Percentiles rank a stretch among this genome's conserved stretches.
Conservation (phyloP, 1,140 invertebrate species). For the Trachymyrmex cornetzi region DNA sequence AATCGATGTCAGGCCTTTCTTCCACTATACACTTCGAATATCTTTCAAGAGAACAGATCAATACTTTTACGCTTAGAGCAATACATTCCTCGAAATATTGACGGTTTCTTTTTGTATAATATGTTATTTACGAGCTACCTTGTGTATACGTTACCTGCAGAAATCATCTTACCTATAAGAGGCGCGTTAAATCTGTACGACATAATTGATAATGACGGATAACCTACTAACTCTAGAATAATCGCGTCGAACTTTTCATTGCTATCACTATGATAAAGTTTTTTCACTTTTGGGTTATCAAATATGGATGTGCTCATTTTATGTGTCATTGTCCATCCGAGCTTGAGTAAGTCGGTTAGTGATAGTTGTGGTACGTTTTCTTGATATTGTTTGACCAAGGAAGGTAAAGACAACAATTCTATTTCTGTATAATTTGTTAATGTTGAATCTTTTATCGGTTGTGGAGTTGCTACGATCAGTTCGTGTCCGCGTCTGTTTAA, state of each 20-base stretch:
- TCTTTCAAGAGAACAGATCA: background rate
- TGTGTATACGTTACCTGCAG: background rate
- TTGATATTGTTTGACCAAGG: too few relatives aligned
- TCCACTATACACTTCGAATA: background rate
- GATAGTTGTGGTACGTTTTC: too few relatives aligned
- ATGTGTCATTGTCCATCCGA: background rate
- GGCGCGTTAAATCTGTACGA: conserved; percentile 41
- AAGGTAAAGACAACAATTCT: background rate
- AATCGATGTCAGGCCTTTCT: background rate
- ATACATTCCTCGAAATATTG: background rate
- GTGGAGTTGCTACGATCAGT: conserved; percentile 81
- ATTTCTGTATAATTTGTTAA: conserved; percentile 77
- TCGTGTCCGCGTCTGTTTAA: conserved; percentile 84
- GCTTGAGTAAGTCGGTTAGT: background rate
- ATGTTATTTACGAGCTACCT: background rate
- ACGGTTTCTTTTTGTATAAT: background rate
- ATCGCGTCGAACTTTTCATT: conserved; percentile 16
- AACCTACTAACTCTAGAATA: background rate
- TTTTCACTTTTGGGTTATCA: background rate
- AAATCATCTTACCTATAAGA: conserved; percentile 47
- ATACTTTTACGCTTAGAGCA: background rate
- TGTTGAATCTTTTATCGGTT: conserved; percentile 74
- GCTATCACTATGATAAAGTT: conserved; percentile 4
- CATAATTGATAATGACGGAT: background rate
- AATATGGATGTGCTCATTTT: background rate